Percentiles rank a stretch among this genome's conserved stretches.
These are phyloP conservation scores for Bettongia penicillata DNA, from an alignment of 2,113 vertebrate genomes.

Conservation along the genomic window DNA sequence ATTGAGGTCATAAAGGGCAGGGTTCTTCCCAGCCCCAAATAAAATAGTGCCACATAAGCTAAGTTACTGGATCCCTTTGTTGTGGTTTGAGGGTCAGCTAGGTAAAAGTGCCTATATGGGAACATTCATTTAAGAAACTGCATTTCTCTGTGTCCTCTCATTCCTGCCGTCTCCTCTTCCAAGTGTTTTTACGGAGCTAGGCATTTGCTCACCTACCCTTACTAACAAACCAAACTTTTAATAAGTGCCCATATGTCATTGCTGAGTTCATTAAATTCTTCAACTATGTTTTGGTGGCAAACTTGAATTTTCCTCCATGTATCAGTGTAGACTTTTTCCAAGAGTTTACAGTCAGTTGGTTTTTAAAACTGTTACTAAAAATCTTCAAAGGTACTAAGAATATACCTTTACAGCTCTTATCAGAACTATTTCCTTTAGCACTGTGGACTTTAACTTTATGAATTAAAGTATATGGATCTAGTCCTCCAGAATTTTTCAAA, in stretches of 20 bases:
- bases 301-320: neutral
- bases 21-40: neutral
- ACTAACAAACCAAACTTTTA: neutral
- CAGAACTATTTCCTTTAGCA: neutral
- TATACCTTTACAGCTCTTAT: conserved; percentile 4
- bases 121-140: neutral
- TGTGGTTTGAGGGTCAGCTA: neutral
- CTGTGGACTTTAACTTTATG: conserved; percentile 23
- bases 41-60: neutral
- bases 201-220: neutral
- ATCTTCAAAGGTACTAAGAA: conserved; percentile 49
- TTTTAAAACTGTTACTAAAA: conserved; percentile 2
- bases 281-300: neutral
- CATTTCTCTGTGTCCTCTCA: neutral
- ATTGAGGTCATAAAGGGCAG: neutral
- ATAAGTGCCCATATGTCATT: neutral
- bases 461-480: conserved; percentile 10
- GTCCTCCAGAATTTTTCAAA: conserved; percentile 19
- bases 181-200: neutral
- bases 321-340: neutral
- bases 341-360: conserved; percentile 18
- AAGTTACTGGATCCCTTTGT: neutral
- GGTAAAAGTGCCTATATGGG: neutral
- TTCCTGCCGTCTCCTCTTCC: neutral
- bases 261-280: neutral